A percentile compares a stretch with the other conserved stretches of the same genome.
phyloP scores from a whole-genome alignment of 2,797 vertebrate species.

The Scyliorhinus canicula region DNA sequence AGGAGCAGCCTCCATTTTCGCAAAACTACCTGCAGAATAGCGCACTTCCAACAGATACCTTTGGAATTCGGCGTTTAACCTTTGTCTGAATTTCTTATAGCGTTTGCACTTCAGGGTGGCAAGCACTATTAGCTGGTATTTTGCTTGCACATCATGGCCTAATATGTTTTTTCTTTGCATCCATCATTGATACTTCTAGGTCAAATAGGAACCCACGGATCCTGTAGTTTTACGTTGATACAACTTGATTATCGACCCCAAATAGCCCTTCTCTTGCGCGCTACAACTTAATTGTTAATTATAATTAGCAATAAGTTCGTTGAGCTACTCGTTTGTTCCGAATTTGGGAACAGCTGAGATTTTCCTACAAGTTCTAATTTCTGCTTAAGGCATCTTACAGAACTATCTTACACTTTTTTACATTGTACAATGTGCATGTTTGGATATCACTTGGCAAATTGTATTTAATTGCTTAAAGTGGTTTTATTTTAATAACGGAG shows the following conservation, averaged over 20 bases:
- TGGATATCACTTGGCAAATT: slow-evolving; percentile 1
- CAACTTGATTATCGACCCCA: not conserved
- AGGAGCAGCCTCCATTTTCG: no score
- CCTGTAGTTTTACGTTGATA: not conserved
- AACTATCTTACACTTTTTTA: not conserved
- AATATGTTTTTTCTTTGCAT: not conserved
- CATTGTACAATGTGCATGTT: not conserved
- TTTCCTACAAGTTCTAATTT: not conserved
- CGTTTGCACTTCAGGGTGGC: not conserved
- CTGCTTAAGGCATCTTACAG: not conserved
- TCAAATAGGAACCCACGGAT: not conserved
- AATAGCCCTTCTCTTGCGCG: not conserved
- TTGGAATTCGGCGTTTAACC: not conserved
- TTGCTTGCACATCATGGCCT: not conserved
- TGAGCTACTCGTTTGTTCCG: not conserved
- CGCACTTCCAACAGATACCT: not conserved
- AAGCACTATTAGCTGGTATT: not conserved
- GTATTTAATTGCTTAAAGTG: not conserved
- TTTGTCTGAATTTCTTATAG: not conserved
- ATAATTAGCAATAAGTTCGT: not conserved
- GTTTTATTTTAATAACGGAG: not conserved
- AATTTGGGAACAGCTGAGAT: not conserved
- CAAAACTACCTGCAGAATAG: not conserved
- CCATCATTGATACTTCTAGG: not conserved
- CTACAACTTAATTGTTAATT: not conserved